Percentiles rank a stretch among this genome's conserved stretches.
These are phyloP conservation scores for Sitta europaea DNA, from an alignment of 2,113 vertebrate genomes.

Conservation along the genomic window DNA sequence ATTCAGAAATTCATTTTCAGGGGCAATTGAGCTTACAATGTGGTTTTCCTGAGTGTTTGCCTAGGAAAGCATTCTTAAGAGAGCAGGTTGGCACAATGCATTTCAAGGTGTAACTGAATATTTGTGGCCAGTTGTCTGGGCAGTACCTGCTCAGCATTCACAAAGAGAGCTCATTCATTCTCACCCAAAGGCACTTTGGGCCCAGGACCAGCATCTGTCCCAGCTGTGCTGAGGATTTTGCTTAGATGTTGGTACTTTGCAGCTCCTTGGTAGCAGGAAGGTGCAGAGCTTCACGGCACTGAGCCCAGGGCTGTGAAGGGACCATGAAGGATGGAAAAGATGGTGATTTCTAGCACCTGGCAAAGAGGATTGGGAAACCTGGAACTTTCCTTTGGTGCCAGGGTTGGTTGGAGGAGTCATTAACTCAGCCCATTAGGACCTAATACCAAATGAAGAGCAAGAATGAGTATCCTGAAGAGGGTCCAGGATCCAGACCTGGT, in stretches of 20 bases:
- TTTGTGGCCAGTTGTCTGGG: slow-evolving; percentile 6
- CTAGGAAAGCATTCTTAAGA: neutral
- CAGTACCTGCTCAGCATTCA: neutral
- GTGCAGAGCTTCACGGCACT: neutral
- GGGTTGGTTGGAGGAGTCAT: neutral
- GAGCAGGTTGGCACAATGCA: neutral
- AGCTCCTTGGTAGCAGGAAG: neutral
- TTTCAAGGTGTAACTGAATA: slow-evolving; percentile 5
- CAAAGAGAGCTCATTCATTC: neutral
- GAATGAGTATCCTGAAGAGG: neutral
- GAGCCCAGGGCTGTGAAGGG: neutral
- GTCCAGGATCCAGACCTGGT: neutral
- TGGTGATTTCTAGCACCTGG: neutral
- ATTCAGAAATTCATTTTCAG: neutral
- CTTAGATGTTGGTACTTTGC: neutral
- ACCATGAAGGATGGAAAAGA: neutral
- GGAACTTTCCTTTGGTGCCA: neutral
- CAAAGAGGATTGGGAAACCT: neutral
- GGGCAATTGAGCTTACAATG: neutral
- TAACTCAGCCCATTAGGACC: neutral
- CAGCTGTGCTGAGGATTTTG: neutral
- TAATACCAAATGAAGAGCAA: neutral
- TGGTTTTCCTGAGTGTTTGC: neutral
- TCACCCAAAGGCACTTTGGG: neutral
- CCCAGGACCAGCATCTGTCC: neutral